Percentiles rank a stretch among this genome's conserved stretches.
These are phyloP conservation scores for Brachionus sp. DNA, from an alignment of 1,140 invertebrate species.

Conservation along the genomic window DNA sequence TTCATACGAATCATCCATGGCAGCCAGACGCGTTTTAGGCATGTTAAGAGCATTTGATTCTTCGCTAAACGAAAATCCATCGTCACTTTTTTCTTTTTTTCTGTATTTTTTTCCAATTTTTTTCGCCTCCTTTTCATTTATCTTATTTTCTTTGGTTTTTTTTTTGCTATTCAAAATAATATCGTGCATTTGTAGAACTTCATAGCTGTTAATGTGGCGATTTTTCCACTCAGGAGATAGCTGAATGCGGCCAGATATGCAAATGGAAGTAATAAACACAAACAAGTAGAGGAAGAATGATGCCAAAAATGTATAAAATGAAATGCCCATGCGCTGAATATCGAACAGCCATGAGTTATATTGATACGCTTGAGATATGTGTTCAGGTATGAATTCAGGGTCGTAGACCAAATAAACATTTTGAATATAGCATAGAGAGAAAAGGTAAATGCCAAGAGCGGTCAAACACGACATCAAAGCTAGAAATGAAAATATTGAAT, in stretches of 20 bases:
- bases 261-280: conserved; percentile 4
- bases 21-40: neutral
- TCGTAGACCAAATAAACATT: conserved; percentile 32
- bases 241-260: conserved; percentile 31
- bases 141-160: neutral
- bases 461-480: neutral
- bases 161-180: conserved; percentile 28
- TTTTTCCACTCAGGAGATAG: conserved; percentile 15
- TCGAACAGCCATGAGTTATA: conserved; percentile 34
- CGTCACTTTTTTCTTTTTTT: conserved; percentile 31
- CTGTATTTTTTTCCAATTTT: conserved; percentile 31
- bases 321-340: conserved; percentile 20
- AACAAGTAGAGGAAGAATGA: conserved; percentile 14
- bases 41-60: conserved; percentile 3
- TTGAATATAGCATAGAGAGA: neutral
- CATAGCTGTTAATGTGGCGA: conserved; percentile 28
- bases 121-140: conserved; percentile 24
- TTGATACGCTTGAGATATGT: conserved; percentile 38
- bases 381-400: conserved; percentile 34
- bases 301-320: conserved; percentile 20
- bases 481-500: conserved; percentile 37
- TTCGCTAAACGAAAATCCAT: conserved; percentile 32
- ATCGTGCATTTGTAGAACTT: conserved; percentile 40
- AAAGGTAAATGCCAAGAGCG: neutral
- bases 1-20: conserved; percentile 21